Evolutionary conservation across 1,140 invertebrate genomes (phyloP), one percentile per base, ranked within the genome.

Genomic region (Drosophila arawakana): DNA sequence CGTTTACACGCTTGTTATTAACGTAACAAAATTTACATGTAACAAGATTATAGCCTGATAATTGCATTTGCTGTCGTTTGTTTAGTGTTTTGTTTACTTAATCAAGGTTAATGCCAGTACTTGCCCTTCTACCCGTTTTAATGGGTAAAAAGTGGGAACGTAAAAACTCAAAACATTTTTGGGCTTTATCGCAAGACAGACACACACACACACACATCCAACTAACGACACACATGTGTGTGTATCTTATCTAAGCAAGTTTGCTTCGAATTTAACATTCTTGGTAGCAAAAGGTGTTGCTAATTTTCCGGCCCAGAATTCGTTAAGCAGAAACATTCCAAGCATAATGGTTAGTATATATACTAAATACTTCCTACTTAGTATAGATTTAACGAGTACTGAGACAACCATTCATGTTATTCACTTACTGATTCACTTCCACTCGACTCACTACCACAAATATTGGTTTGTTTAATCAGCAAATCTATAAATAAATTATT

Each of bases 401-500:
- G 4, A 41, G 35, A 37, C 11, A 4, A 30, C 9, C 7, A 34
- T 11, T 44, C 13, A 21, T 41, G 30, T 57, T 55, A 58, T 59
- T 37, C 21, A 39, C 21, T 57, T 21, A 59, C 50, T 68, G 43
- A 63, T 34, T 73, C 66, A 70, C 18, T 70, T 13, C 9, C 18
- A 78, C 80, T 84, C 25, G 77, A 84, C 46, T 81, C 79, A 72
- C 52, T 65, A 39, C 15, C 52, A 54, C 46, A 76, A 68, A 52
- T 61, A 71, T 50, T 68, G 47, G 50, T 58, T 70, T 88, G 68
- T 88, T 81, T 86, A 83, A 86, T 86, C 82, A 88, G 83, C 83
- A 60, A 46, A 74, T 77, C 73, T 86, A 86, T 63, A 69, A 88
- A 86, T 88, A 88, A 74, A 76, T 52, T 74, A 80, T 86, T 88